Percentiles rank a stretch among this genome's conserved stretches.
Evolutionary conservation across 2,797 vertebrate species (phyloP).

Genomic region (Spinibarbus caldwelli): DNA sequence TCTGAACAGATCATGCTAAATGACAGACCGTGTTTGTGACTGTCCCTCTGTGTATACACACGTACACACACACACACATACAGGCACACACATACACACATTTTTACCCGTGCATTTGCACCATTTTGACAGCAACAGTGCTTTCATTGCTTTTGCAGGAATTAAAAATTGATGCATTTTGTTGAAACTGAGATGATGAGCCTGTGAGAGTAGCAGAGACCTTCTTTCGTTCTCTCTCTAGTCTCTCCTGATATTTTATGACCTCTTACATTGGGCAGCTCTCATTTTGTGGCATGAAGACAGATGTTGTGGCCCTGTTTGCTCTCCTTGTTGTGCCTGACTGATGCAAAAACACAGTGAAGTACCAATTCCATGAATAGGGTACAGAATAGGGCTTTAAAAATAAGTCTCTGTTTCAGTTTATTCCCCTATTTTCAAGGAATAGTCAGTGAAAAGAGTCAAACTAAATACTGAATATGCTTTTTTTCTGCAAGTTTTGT

Average conservation of each 20-base stretch:
- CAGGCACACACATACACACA: conserved; percentile 24
- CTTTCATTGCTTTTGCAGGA: conserved; percentile 60
- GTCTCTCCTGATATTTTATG: conserved; percentile 62
- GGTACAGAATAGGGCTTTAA: not conserved
- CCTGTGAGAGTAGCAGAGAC: conserved; percentile 53
- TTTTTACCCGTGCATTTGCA: conserved; percentile 43
- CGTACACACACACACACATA: conserved; percentile 3
- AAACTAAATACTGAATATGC: not conserved
- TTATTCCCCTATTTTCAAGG: too few species aligned
- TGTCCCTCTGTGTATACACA: not conserved
- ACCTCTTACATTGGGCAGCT: conserved; percentile 60
- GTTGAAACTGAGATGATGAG: conserved; percentile 69
- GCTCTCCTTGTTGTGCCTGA: not conserved
- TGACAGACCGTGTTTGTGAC: conserved; percentile 31
- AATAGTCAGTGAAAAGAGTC: not conserved
- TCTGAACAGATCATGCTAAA: conserved; percentile 44
- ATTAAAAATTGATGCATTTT: conserved; percentile 57
- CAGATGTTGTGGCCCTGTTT: not conserved
- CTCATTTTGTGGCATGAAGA: conserved; percentile 63
- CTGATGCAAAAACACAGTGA: conserved; percentile 1
- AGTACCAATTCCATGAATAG: not conserved
- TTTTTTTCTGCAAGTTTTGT: not conserved
- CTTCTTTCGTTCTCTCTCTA: conserved; percentile 46
- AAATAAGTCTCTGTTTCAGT: not conserved
- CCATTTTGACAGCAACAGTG: conserved; percentile 54